Evolutionary conservation across 2,113 vertebrate species (phyloP).

Genomic region (Stercorarius parasiticus): DNA sequence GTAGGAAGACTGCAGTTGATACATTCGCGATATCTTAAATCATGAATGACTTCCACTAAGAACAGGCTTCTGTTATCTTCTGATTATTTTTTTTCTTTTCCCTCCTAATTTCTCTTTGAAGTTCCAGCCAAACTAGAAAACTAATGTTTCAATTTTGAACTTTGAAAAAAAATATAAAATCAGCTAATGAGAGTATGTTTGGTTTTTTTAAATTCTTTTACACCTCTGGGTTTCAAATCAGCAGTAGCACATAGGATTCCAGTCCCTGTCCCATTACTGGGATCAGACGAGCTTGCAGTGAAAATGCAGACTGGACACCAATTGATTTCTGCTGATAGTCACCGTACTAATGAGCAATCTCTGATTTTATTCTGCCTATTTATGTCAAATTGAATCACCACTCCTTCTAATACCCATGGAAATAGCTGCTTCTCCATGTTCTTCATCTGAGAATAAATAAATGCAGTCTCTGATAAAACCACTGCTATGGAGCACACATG

Average conservation of each 20-base stretch:
- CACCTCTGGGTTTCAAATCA: not conserved
- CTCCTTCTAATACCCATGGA: not conserved
- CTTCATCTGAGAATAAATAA: not conserved
- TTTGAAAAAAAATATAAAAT: not conserved
- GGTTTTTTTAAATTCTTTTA: not conserved
- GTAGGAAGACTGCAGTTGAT: not conserved
- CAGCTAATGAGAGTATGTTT: not conserved
- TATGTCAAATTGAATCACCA: not conserved
- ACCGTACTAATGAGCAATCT: not conserved
- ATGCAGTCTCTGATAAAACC: not conserved
- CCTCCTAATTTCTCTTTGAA: not conserved
- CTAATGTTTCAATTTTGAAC: not conserved
- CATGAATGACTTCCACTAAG: not conserved
- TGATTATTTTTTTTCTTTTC: not conserved
- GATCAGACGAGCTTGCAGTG: not conserved
- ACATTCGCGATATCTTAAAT: not conserved
- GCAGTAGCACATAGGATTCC: not conserved
- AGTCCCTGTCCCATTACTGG: not conserved
- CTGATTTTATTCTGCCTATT: slow-evolving; percentile 12
- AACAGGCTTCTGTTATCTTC: not conserved
- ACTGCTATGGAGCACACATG: not conserved
- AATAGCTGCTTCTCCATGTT: not conserved
- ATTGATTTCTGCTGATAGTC: slow-evolving; percentile 11
- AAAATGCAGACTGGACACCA: not conserved
- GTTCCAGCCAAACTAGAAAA: not conserved